These are phyloP conservation scores for Archilochus colubris DNA, from an alignment of 2,113 vertebrate species.

Conservation along the genomic window DNA sequence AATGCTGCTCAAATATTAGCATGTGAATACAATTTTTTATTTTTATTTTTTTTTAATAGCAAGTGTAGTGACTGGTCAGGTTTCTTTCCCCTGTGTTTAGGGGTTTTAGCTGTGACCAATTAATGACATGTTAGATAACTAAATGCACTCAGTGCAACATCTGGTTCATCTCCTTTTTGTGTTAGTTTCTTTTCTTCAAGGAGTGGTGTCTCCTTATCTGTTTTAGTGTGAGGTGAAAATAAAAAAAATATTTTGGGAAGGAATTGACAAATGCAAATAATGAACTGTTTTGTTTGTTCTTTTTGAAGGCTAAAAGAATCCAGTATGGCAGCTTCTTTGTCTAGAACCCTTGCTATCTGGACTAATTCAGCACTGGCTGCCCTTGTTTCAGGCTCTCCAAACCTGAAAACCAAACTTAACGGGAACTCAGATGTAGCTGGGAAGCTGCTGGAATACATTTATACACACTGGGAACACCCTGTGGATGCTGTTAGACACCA, in stretches of 20 bases:
- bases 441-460: conserved; percentile 88
- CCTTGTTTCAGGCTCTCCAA: conserved; percentile 67
- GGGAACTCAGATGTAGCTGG: conserved; percentile 77
- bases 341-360: conserved; percentile 88
- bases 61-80: neutral
- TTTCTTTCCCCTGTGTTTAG: neutral
- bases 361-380: conserved; percentile 82
- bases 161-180: neutral
- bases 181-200: neutral
- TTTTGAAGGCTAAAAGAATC: conserved; percentile 87
- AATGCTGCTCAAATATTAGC: neutral
- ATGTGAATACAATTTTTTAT: neutral
- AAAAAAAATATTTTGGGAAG: neutral
- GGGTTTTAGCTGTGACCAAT: neutral
- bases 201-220: neutral
- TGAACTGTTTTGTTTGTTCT: neutral
- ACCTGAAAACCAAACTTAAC: conserved; percentile 74
- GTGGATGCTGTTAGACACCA: conserved; percentile 93
- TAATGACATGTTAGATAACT: neutral
- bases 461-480: conserved; percentile 95
- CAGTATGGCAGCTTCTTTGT: conserved; percentile 85
- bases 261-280: neutral
- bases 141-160: neutral
- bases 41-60: neutral
- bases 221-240: neutral